phyloP scores from a whole-genome alignment of 1,140 invertebrate species.

The Bombus haemorrhoidalis region DNA sequence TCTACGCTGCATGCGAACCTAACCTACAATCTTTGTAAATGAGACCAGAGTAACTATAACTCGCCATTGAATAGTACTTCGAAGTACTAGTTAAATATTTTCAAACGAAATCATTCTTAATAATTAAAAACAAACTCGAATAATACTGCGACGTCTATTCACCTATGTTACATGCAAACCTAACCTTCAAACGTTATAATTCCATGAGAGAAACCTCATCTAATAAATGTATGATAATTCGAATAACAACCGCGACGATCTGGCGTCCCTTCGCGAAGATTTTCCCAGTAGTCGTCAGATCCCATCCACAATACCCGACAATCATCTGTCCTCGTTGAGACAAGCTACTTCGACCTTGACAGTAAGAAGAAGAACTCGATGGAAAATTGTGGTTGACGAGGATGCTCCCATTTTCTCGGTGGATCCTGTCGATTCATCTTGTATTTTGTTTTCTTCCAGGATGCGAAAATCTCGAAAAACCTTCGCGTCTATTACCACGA shows the following conservation, averaged over 20 bases:
- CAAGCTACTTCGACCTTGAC: conserved; percentile 49
- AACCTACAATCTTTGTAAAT: neutral
- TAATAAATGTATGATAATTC: neutral
- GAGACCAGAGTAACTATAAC: neutral
- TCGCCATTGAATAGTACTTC: neutral
- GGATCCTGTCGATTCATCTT: neutral
- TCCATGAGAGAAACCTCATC: neutral
- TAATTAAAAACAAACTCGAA: no score
- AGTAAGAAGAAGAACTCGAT: conserved; percentile 15
- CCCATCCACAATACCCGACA: conserved; percentile 21
- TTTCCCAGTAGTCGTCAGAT: conserved; percentile 10
- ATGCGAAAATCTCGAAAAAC: conserved; percentile 23
- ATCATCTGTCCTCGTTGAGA: neutral
- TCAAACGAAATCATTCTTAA: neutral
- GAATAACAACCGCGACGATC: conserved; percentile 17
- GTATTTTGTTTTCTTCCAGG: neutral
- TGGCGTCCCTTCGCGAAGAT: conserved; percentile 23
- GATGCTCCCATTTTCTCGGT: conserved; percentile 42
- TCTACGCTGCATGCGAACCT: neutral
- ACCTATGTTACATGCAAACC: neutral
- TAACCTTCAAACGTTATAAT: neutral
- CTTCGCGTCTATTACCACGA: conserved; percentile 30
- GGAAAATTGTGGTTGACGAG: conserved; percentile 59
- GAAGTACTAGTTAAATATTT: neutral
- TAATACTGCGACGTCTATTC: no score